phyloP scores from a whole-genome alignment of 2,113 vertebrate species.

The Clarias magur region DNA sequence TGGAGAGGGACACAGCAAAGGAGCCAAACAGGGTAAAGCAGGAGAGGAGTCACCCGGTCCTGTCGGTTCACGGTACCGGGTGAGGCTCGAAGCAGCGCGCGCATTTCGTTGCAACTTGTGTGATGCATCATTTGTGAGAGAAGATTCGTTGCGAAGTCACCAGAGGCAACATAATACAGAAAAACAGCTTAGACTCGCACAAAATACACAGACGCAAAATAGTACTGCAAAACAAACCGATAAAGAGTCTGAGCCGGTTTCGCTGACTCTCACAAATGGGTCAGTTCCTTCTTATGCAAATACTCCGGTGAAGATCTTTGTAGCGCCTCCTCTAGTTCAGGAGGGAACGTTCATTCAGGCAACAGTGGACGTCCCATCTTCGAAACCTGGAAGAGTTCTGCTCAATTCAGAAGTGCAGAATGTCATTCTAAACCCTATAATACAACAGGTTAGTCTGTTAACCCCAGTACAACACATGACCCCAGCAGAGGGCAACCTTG shows the following conservation, averaged over 20 bases:
- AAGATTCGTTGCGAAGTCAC: slow-evolving; percentile 94
- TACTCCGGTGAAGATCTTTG: slow-evolving; percentile 85
- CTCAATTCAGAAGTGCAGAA: slow-evolving; percentile 72
- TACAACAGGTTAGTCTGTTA: slow-evolving; percentile 88
- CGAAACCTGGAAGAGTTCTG: slow-evolving; percentile 69
- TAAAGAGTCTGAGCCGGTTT: slow-evolving; percentile 64
- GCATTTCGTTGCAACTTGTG: slow-evolving; percentile 87
- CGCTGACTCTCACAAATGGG: slow-evolving; percentile 47
- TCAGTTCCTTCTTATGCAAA: slow-evolving; percentile 71
- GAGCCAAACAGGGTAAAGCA: slow-evolving; percentile 20
- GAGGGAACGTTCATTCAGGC: slow-evolving; percentile 69
- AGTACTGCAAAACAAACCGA: slow-evolving; percentile 49
- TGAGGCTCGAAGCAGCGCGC: slow-evolving; percentile 86
- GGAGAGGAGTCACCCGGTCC: slow-evolving; percentile 68
- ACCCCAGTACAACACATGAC: slow-evolving; percentile 69
- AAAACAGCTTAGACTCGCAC: slow-evolving; percentile 62
- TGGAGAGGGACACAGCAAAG: slow-evolving; percentile 59
- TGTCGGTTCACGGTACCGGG: slow-evolving; percentile 78
- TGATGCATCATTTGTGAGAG: slow-evolving; percentile 88
- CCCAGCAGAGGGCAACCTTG: slow-evolving; percentile 62
- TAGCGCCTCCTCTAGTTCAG: slow-evolving; percentile 78
- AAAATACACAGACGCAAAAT: slow-evolving; percentile 42
- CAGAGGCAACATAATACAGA: slow-evolving; percentile 81
- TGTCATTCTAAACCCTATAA: slow-evolving; percentile 77
- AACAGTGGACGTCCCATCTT: slow-evolving; percentile 49